Base-by-base conservation (phyloP, 1,140 invertebrate species). In the Lordiphosa collinella region DNA sequence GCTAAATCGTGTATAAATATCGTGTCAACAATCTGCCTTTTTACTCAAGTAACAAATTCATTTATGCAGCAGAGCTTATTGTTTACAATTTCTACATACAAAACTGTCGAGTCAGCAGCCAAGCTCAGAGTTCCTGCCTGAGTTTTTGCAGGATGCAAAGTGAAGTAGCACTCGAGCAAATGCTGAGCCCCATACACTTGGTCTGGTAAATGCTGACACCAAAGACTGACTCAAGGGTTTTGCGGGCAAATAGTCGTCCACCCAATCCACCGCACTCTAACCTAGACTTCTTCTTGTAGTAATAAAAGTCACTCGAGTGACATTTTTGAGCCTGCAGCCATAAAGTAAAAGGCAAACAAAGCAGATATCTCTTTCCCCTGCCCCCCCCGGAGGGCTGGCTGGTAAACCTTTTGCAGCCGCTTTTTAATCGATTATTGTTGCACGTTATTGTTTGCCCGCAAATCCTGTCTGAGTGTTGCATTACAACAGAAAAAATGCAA, bases 231-330 rank as follows among this genome's bases (percentile, higher is more conserved):
- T 82, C 63, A 82, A 82, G 76, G 68, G 84, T 82, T 72, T 76
- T 82, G 76, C 76, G 76, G 76, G 71, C 67, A 84, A 82, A 82
- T 82, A 82, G 76, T 84, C 78, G 49, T 44, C 18, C 56, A 37
- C 10, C 40, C 18, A 5, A n/a, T 31, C 29, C 13, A 13, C n/a
- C n/a, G n/a, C n/a, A n/a, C 43, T 12, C 18, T 3, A 3, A 25
- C 25, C n/a, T 35, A 50, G 32, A 11, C 40, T 49, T 54, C 56
- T 60, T 41, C 52, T 53, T 18, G 57, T 69, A 82, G 57, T 69
- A 82, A 82, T 82, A 82, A 84, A 82, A 82, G 78, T 82, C 78
- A 76, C 72, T 84, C 64, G 67, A 84, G 72, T 82, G 76, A 82
- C 76, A 82, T 82, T 84, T 82, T 84, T 62, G 67, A 82, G 76